A percentile compares a stretch with the other conserved stretches of the same genome.
These are phyloP conservation scores for Steinernema hermaphroditum DNA, from an alignment of 2,888 invertebrate species.

Conservation along the genomic window DNA sequence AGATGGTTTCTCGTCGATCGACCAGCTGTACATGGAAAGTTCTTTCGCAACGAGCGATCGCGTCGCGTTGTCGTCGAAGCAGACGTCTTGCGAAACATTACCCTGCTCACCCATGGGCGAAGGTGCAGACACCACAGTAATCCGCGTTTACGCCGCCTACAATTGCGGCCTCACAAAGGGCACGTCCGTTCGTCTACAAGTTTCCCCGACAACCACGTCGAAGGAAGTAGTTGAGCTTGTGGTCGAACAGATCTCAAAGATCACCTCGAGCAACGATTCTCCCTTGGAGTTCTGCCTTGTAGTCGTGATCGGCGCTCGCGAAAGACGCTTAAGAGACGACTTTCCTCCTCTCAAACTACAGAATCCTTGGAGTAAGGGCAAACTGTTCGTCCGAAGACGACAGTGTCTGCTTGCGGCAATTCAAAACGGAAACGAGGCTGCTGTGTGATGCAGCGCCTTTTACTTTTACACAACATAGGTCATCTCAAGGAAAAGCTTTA, in stretches of 20 bases:
- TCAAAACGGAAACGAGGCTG: conserved; percentile 68
- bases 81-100: conserved; percentile 10
- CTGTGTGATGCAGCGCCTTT: conserved; percentile 59
- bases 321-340: conserved; percentile 88
- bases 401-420: conserved; percentile 72
- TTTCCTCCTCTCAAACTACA: conserved; percentile 89
- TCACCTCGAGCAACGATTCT: conserved; percentile 40
- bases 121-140: conserved; percentile 59
- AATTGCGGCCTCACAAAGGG: conserved; percentile 87
- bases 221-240: conserved; percentile 92
- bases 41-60: conserved; percentile 12
- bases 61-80: not conserved
- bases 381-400: conserved; percentile 87
- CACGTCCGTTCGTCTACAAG: conserved; percentile 88
- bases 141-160: conserved; percentile 91
- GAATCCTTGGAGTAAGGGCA: conserved; percentile 86
- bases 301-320: conserved; percentile 90
- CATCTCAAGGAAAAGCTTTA: conserved; percentile 16
- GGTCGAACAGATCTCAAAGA: conserved; percentile 89
- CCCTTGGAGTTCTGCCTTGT: conserved; percentile 89
- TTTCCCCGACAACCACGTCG: conserved; percentile 87
- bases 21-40: conserved; percentile 28
- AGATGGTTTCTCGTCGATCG: conserved; percentile 11
- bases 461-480: not conserved
- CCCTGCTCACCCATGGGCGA: conserved; percentile 38